Percentiles rank a stretch among this genome's conserved stretches.
Evolutionary conservation across 2,888 invertebrate genomes (phyloP).

Genomic region (Azorinus chamasolen): DNA sequence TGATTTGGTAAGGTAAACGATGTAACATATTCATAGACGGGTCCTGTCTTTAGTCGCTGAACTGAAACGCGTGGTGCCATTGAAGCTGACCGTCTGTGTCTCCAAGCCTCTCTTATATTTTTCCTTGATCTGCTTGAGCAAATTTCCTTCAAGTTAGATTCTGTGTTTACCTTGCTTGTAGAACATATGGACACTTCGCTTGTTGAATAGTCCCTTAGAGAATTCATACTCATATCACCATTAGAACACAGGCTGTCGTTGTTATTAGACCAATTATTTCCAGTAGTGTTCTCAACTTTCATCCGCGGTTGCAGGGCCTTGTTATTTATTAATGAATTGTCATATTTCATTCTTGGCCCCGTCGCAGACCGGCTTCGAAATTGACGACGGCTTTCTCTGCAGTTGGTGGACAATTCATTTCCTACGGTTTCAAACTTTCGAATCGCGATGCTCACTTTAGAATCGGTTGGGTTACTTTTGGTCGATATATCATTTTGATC

Average conservation of each 20-base stretch:
- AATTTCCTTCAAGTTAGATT: conserved; percentile 42
- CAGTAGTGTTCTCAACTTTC: conserved; percentile 4
- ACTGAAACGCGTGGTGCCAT: conserved; percentile 14
- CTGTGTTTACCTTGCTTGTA: conserved; percentile 10
- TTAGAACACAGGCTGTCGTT: conserved; percentile 6
- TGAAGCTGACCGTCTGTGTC: conserved; percentile 38
- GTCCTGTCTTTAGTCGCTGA: neutral
- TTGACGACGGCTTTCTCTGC: too few relatives aligned
- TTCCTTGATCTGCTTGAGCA: conserved; percentile 35
- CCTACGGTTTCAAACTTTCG: too few relatives aligned
- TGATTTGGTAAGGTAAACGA: conserved; percentile 36
- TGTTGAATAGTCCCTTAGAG: too few relatives aligned
- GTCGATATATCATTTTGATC: too few relatives aligned
- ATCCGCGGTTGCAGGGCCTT: conserved; percentile 1
- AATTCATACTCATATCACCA: too few relatives aligned
- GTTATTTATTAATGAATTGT: neutral
- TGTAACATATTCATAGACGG: conserved; percentile 19
- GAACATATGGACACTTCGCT: neutral
- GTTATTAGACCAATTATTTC: conserved; percentile 6
- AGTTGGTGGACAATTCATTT: too few relatives aligned
- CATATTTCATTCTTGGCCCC: too few relatives aligned
- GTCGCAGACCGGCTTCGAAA: too few relatives aligned
- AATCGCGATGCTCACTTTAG: too few relatives aligned
- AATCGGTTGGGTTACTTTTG: too few relatives aligned
- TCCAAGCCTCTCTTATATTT: conserved; percentile 50